Percentiles rank a stretch among this genome's conserved stretches.
phyloP scores from a whole-genome alignment of 2,888 invertebrate species.

The Amblyteles armatorius region DNA sequence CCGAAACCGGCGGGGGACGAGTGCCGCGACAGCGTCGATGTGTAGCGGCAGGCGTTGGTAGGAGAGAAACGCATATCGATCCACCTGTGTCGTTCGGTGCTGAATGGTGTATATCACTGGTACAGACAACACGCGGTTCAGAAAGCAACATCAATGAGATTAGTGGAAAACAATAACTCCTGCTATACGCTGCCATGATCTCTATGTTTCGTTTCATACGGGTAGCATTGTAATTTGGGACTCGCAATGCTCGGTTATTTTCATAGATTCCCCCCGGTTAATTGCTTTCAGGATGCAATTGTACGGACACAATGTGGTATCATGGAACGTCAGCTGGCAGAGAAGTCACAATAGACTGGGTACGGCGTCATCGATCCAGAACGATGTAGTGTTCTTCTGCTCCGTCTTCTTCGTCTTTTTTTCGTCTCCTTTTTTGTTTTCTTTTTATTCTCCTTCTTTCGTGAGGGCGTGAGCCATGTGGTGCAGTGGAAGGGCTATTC shows the following conservation, averaged over 20 bases:
- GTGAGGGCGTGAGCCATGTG: no score
- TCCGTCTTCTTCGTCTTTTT: neutral
- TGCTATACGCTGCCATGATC: neutral
- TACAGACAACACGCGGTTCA: neutral
- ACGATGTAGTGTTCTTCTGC: neutral
- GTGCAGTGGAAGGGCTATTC: no score
- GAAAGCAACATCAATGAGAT: neutral
- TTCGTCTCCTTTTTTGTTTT: neutral
- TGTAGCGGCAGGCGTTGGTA: slow-evolving; percentile 53
- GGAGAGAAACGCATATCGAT: slow-evolving; percentile 70
- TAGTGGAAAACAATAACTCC: neutral
- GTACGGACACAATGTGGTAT: neutral
- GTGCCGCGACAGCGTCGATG: slow-evolving; percentile 42
- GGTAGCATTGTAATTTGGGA: neutral
- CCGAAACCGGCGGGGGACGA: slow-evolving; percentile 45
- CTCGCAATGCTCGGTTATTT: neutral
- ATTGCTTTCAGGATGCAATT: neutral
- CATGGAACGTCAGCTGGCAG: neutral
- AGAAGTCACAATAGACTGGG: neutral
- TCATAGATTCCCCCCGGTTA: neutral
- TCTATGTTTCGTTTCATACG: neutral
- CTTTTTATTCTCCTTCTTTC: no score
- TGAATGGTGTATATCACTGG: slow-evolving; percentile 54
- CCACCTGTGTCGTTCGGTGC: slow-evolving; percentile 62
- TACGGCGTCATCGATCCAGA: neutral